Base-by-base conservation (phyloP, 2,888 invertebrate species). In the Disparrhopalites patrizii region DNA sequence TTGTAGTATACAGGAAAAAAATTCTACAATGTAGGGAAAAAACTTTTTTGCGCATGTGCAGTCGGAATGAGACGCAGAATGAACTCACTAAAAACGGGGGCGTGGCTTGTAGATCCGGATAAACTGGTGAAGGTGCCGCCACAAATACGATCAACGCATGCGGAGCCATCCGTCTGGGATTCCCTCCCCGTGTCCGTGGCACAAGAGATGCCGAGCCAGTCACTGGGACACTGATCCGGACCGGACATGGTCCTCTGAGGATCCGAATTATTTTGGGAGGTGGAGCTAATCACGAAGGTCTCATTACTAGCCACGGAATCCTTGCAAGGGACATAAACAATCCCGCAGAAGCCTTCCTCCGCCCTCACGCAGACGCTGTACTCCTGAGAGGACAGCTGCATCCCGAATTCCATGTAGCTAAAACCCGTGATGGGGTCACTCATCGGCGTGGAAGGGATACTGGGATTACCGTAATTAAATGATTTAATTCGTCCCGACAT, bases 61-160 rank as follows among this genome's bases (percentile, higher is more conserved):
- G 5, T 13, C 31, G 15, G 5, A 61, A 25, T 30, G n/a, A n/a
- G n/a, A n/a, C n/a, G 20, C 31, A 36, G 10, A 23, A 13, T 8
- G 33, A 64, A 83, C 86, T 85, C 80, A 91, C 91, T 89, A 76
- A 87, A 82, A 25, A 91, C 86, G 0, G 88, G 84, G 1, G 87
- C 83, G 10, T 87, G 82, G 66, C 84, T 82, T 76, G 87, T 84
- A 2, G 87, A 86, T 0, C 75, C 75, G 2, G 70, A 70, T 8
- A 75, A 56, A 43, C 68, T 70, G 0, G 72, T 58, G 52, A 73
- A 75, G 20, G 71, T 72, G 31, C 75, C 75, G n/a, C 74, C 75
- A 65, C 75, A 74, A 62, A 75, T 68, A 20, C 75, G 36, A 50
- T 75, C 75, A 0, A 74, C 73, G 36, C 75, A 75, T 1, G 70